phyloP scores from a whole-genome alignment of 2,797 vertebrate species.

The Sternotherus odoratus region DNA sequence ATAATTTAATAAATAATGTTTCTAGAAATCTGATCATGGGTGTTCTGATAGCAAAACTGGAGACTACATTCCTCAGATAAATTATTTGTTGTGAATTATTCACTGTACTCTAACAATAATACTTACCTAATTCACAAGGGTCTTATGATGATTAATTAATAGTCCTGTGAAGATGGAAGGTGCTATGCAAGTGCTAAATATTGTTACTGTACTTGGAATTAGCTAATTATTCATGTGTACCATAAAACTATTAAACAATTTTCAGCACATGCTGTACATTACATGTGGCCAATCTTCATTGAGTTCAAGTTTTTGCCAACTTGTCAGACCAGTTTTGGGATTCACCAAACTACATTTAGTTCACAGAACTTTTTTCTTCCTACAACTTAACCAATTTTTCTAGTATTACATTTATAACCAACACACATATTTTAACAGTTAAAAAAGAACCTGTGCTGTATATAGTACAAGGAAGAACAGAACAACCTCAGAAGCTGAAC shows the following conservation, averaged over 20 bases:
- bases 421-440: background rate
- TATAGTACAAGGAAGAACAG: background rate
- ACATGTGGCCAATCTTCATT: background rate
- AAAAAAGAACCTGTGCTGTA: background rate
- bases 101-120: background rate
- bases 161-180: accelerated
- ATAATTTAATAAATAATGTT: background rate
- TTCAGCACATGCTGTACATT: background rate
- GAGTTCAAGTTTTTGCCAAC: background rate
- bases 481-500: background rate
- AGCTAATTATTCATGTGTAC: background rate
- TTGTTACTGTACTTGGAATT: background rate
- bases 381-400: background rate
- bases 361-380: background rate
- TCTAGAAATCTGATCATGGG: background rate
- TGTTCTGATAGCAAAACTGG: conserved; percentile 15
- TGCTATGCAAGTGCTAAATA: background rate
- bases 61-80: conserved; percentile 1
- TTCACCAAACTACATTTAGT: background rate
- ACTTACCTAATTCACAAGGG: conserved; percentile 17
- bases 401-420: background rate
- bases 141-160: conserved; percentile 34
- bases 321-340: background rate
- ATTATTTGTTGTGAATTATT: conserved; percentile 52
- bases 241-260: background rate